These are phyloP conservation scores for Phymanthus crucifer DNA, from an alignment of 92 coral and sea anemone species.

Conservation along the genomic window DNA sequence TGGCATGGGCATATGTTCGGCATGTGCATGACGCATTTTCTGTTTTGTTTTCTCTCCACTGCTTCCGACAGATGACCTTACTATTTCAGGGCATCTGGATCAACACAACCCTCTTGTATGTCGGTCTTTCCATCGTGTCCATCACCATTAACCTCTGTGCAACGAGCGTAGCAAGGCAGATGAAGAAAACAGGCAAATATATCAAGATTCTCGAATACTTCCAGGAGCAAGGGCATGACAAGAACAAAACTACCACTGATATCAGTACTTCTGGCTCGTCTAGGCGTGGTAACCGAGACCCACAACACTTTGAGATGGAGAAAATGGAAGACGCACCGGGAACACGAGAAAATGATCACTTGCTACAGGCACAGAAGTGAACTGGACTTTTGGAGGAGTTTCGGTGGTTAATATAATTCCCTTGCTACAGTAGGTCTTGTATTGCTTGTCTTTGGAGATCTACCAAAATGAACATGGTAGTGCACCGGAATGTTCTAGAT, in stretches of 20 bases:
- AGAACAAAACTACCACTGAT: background rate
- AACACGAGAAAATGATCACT: background rate
- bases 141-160: conserved; percentile 90
- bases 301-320: conserved; percentile 45
- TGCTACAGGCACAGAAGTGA: conserved; percentile 39
- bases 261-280: background rate
- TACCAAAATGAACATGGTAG: no score
- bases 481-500: no score
- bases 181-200: conserved; percentile 84
- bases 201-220: conserved; percentile 68
- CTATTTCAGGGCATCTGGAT: conserved; percentile 94
- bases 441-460: no score
- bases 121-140: conserved; percentile 81
- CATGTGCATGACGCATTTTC: conserved; percentile 49
- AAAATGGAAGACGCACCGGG: conserved; percentile 29
- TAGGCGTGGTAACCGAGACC: conserved; percentile 19
- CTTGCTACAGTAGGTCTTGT: no score
- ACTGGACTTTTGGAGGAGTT: background rate
- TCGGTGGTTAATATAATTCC: no score
- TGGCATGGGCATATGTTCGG: conserved; percentile 45
- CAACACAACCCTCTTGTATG: conserved; percentile 76
- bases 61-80: conserved; percentile 75
- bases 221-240: conserved; percentile 23
- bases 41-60: conserved; percentile 51
- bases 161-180: conserved; percentile 66